Evolutionary conservation across 2,888 invertebrate species (phyloP).

Genomic region (Gisinianus flammeolus): DNA sequence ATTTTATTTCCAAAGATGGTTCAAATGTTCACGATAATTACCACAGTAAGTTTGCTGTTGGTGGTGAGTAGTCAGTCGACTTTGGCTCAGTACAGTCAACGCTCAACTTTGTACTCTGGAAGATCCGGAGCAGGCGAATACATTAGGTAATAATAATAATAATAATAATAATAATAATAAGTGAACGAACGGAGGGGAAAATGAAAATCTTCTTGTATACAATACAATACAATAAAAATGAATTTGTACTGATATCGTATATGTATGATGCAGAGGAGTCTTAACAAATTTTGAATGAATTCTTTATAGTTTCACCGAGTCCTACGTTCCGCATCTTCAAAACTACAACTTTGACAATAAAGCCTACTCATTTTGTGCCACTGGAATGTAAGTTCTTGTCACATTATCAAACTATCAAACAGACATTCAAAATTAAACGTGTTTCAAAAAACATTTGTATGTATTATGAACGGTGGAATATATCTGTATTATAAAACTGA

Average conservation of each 20-base stretch:
- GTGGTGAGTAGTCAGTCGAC: neutral
- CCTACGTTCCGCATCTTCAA: constrained; percentile 17
- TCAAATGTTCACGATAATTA: neutral
- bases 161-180: no score
- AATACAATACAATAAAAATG: no score
- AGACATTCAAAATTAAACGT: no score
- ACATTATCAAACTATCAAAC: no score
- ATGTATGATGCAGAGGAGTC: no score
- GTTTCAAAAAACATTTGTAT: no score
- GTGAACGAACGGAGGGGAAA: no score
- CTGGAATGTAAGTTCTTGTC: constrained; percentile 43
- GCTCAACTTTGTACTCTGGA: neutral
- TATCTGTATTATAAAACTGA: no score
- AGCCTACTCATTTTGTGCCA: constrained; percentile 29
- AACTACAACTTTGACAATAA: constrained; percentile 21
- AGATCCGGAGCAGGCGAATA: neutral
- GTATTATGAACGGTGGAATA: no score
- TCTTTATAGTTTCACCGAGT: neutral
- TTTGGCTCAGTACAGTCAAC: constrained; percentile 20
- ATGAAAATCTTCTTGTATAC: neutral
- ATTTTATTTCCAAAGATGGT: no score
- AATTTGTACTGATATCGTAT: no score
- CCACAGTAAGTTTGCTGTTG: neutral
- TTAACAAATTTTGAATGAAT: neutral
- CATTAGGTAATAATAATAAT: no score